Base-by-base conservation (phyloP, 2,113 vertebrate species). In the Odontesthes bonariensis region DNA sequence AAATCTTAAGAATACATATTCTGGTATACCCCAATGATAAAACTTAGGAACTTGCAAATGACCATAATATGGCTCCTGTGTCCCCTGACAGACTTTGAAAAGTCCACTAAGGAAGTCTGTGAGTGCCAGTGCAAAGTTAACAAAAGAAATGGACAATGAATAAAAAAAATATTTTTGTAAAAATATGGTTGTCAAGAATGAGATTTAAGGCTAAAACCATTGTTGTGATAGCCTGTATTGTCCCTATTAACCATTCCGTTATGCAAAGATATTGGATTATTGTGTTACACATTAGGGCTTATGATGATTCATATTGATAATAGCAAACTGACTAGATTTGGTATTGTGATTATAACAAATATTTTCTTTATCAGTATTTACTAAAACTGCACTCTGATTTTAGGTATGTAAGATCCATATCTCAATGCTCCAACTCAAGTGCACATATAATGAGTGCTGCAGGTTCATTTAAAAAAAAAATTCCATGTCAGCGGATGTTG, bases 401-500 rank as follows among this genome's bases (percentile, higher is more conserved):
- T 23, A n/a, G 32, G 53, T 38, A 33, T 53, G 20, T 27, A 51
- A 27, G 27, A 17, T 38, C 4, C 17, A 44, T 16, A 62, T 20
- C 7, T 44, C 16, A 32, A 10, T 13, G 42, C 31, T 1, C 19
- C 57, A 22, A 17, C 46, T 51, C 8, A 33, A 68, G 2, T 47
- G 46, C 32, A 49, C 42, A 58, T 44, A 7, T 59, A 58, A 22
- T 32, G 35, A 79, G 7, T 10, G 40, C 57, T 64, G 12, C 9
- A 0, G 52, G 20, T 85, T 33, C 6, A 75, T 52, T 13, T 55
- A 67, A 73, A 42, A 53, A 12, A 27, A 73, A 42, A 53, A 12
- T 2, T 60, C 52, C 31, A 16, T n/a, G 32, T 33, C 22, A 33
- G 10, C 13, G 66, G 27, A 40, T 16, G 57, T 51, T 2, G 13